Evolutionary conservation across 2,888 invertebrate species (phyloP), one percentile per base, ranked within the genome.

Genomic region (Phengaris arion): DNA sequence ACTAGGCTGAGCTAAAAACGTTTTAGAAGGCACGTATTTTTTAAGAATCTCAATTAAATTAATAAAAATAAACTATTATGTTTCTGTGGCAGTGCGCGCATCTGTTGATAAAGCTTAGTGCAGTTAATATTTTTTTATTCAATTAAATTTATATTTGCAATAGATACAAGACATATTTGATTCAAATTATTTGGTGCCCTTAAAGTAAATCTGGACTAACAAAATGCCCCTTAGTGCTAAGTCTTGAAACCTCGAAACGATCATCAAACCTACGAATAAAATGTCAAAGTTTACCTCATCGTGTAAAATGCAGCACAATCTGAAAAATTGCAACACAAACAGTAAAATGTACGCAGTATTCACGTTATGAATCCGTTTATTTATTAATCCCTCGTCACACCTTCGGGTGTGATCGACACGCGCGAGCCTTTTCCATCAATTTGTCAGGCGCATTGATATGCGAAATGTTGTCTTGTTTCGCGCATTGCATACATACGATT

Each of bases 401-500:
- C 85, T 84, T 83, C 82, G 83, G 83, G 82, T 79, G 84, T 84
- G 85, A 84, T 82, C 81, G 85, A 86, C 88, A 88, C 90, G 88
- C 87, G 88, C 84, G 82, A 79, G 81, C 82, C 85, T 89, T 90
- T 92, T 91, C 88, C 87, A 89, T 91, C 89, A 91, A 92, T 91
- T 87, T 87, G 85, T 85, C 85, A 81, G 82, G 78, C 88, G 81
- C 91, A 93, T 93, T 93, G 91, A 92, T 93, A 93, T 93, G 92
- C 93, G 89, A 89, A 92, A 90, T 89, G 90, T 83, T 85, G 80
- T 81, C 85, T 87, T 84, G 86, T 85, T 85, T 89, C 91, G 93
- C 93, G 88, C 89, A 87, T 86, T 81, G 93, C 89, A 93, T 93
- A 92, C 93, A 92, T 93, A 93, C 88, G 89, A 92, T 90, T 91